phyloP scores from a whole-genome alignment of 2,888 invertebrate genomes.

The Phania funesta region DNA sequence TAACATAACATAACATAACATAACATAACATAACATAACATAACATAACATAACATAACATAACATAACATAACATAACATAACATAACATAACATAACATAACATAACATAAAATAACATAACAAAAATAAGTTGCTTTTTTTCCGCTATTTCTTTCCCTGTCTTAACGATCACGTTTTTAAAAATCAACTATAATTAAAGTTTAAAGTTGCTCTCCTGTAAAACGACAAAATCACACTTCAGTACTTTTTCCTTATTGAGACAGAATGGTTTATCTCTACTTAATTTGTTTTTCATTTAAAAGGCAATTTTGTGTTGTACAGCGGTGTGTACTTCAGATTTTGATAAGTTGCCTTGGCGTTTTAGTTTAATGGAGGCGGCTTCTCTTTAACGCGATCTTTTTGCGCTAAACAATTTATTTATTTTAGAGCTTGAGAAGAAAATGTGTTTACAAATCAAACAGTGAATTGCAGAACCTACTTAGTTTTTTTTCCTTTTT shows the following conservation, averaged over 20 bases:
- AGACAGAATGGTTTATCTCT: background rate
- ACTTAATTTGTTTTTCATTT: conserved; percentile 9
- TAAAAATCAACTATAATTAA: too few species aligned
- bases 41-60: too few species aligned
- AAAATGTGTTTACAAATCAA: conserved; percentile 7
- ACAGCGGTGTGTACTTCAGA: conserved; percentile 34
- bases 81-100: too few species aligned
- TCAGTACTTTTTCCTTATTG: background rate
- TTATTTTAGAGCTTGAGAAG: background rate
- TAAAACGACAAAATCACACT: too few species aligned
- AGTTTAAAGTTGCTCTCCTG: too few species aligned
- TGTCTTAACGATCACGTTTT: too few species aligned
- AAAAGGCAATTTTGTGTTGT: background rate
- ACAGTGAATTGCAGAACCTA: background rate
- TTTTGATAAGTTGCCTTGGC: conserved; percentile 75
- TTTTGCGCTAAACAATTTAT: conserved; percentile 49
- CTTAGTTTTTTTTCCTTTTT: background rate
- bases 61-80: too few species aligned
- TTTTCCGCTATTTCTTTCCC: too few species aligned
- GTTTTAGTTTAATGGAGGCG: conserved; percentile 71
- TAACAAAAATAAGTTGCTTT: too few species aligned
- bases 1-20: too few species aligned
- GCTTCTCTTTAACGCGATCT: conserved; percentile 67
- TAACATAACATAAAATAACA: too few species aligned
- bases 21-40: too few species aligned